A percentile compares a stretch with the other conserved stretches of the same genome.
phyloP scores from a whole-genome alignment of 1,140 invertebrate species.

The Pygmarrhopalites habei region DNA sequence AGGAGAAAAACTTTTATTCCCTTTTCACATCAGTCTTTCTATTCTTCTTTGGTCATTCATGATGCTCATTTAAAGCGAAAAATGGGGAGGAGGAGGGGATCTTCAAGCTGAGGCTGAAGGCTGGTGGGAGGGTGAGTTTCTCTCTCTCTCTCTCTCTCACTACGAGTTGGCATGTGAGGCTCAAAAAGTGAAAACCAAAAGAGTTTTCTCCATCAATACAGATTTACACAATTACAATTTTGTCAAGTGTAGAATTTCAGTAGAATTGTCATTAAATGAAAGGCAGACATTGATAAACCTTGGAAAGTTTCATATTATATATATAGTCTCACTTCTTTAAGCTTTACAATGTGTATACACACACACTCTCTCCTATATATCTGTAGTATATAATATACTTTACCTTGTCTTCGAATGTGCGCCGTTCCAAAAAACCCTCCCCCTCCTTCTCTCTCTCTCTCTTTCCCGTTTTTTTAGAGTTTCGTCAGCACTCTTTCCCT shows the following conservation, averaged over 20 bases:
- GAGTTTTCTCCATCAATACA: slow-evolving; percentile 16
- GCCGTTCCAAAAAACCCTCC: too few relatives aligned
- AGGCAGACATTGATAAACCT: slow-evolving; percentile 10
- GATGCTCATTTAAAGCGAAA: slow-evolving; percentile 1
- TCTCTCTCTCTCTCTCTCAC: too few relatives aligned
- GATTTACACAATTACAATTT: slow-evolving; percentile 17
- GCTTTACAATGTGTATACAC: too few relatives aligned
- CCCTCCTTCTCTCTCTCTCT: not conserved
- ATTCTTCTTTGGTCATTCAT: slow-evolving; percentile 15
- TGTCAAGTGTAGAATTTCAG: slow-evolving; percentile 12
- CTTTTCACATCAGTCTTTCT: slow-evolving; percentile 7
- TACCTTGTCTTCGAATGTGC: too few relatives aligned
- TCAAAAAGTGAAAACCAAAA: slow-evolving; percentile 5
- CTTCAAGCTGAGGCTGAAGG: too few relatives aligned
- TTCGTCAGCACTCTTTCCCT: not conserved
- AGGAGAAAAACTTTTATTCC: slow-evolving; percentile 24
- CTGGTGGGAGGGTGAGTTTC: too few relatives aligned
- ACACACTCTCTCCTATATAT: too few relatives aligned
- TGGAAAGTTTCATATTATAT: slow-evolving; percentile 8
- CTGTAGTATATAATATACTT: slow-evolving; percentile 1
- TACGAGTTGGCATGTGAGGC: too few relatives aligned
- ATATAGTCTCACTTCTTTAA: too few relatives aligned
- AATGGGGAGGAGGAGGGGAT: not conserved
- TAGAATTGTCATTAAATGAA: slow-evolving; percentile 15
- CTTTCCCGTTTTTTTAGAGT: not conserved